phyloP scores from a whole-genome alignment of 2,888 invertebrate genomes.

The Pristionchus mayeri region DNA sequence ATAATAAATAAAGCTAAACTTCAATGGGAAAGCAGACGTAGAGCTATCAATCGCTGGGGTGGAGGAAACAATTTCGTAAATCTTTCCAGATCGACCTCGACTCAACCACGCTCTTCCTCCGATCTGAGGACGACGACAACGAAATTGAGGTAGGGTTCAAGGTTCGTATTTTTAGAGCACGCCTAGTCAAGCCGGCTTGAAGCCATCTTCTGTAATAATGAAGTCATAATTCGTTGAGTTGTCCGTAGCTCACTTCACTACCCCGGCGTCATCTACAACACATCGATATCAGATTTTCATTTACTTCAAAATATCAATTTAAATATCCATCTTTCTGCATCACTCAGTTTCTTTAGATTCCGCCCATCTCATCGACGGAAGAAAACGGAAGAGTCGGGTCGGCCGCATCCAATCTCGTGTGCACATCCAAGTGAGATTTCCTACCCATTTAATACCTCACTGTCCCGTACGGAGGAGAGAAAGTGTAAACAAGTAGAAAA shows the following conservation, averaged over 20 bases:
- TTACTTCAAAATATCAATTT: background rate
- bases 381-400: background rate
- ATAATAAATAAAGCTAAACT: no score
- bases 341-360: background rate
- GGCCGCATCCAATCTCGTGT: background rate
- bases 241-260: no score
- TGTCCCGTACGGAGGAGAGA: no score
- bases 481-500: no score
- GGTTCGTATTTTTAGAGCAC: background rate
- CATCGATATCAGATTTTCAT: background rate
- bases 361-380: background rate
- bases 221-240: background rate
- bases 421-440: constrained; percentile 29
- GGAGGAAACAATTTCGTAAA: background rate
- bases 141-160: background rate
- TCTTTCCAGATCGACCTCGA: constrained; percentile 36
- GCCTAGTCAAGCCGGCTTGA: no score
- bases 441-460: background rate
- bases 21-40: no score
- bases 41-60: no score
- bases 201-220: no score
- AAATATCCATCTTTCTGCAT: no score
- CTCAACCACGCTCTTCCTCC: constrained; percentile 1
- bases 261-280: no score
- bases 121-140: background rate